A percentile compares a stretch with the other conserved stretches of the same genome.
These are phyloP conservation scores for Yoshiicerus persimilis DNA, from an alignment of 1,140 invertebrate species.

Conservation along the genomic window DNA sequence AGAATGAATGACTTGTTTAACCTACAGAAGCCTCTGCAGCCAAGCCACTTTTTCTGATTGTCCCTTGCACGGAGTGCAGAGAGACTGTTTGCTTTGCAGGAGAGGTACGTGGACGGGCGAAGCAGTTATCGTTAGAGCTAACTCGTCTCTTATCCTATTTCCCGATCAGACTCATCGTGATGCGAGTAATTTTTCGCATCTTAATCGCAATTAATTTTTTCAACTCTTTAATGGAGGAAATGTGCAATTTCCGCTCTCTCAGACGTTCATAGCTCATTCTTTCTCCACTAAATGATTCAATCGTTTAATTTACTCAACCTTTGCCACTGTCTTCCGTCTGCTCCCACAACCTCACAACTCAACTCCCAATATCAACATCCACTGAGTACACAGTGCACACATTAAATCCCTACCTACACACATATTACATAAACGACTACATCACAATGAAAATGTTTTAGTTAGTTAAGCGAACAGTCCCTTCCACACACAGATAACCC, in stretches of 20 bases:
- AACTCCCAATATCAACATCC: not conserved
- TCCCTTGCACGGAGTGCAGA: too few species aligned
- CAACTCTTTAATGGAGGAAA: slow-evolving; percentile 46
- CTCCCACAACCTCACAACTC: not conserved
- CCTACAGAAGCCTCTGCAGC: slow-evolving; percentile 26
- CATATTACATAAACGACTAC: not conserved
- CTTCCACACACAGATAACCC: not conserved
- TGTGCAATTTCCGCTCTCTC: slow-evolving; percentile 45
- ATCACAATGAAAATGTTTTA: not conserved
- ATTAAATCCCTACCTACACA: not conserved
- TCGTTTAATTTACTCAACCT: slow-evolving; percentile 34
- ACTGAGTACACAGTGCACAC: not conserved
- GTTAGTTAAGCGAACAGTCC: too few species aligned
- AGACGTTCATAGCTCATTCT: slow-evolving; percentile 33
- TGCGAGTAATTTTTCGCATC: slow-evolving; percentile 46
- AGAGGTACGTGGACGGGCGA: not conserved
- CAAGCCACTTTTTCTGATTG: not conserved
- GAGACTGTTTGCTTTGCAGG: not conserved
- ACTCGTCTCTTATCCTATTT: not conserved
- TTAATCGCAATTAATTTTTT: slow-evolving; percentile 46
- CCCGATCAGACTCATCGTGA: slow-evolving; percentile 16
- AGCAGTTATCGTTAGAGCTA: not conserved
- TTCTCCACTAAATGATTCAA: slow-evolving; percentile 36
- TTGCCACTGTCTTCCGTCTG: slow-evolving; percentile 27
- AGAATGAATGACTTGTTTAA: slow-evolving; percentile 38